Conservation (phyloP, 2,888 invertebrate species). For the Chalcis sispes region DNA sequence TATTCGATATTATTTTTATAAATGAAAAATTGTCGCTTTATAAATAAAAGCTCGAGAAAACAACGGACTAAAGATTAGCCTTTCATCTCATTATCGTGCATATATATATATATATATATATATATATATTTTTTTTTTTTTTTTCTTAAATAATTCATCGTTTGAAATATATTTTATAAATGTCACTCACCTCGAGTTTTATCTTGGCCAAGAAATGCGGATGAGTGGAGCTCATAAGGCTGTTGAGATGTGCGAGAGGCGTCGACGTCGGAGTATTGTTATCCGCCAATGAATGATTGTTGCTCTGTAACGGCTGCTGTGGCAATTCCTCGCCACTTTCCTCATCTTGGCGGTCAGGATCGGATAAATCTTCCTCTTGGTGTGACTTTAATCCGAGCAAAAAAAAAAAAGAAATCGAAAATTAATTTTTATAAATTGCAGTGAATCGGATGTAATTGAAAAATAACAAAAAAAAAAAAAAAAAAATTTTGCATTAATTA, state of each 20-base stretch:
- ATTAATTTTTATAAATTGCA: too few species aligned
- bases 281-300: conserved; percentile 68
- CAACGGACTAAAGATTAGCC: too few species aligned
- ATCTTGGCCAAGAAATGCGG: conserved; percentile 77
- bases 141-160: too few species aligned
- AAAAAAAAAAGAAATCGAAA: not conserved
- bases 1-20: too few species aligned
- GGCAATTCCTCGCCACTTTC: conserved; percentile 76
- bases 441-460: too few species aligned
- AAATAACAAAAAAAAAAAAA: too few species aligned
- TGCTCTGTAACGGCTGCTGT: conserved; percentile 70
- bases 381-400: conserved; percentile 77
- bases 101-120: not conserved
- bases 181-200: conserved; percentile 71
- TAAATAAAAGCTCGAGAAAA: too few species aligned
- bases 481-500: too few species aligned
- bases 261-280: conserved; percentile 71
- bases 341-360: conserved; percentile 79
- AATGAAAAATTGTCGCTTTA: too few species aligned
- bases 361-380: conserved; percentile 79
- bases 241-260: conserved; percentile 76
- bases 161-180: not conserved
- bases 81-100: too few species aligned
- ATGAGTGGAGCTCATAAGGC: conserved; percentile 78
- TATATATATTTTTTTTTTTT: too few species aligned